Evolutionary conservation across 2,797 vertebrate species (phyloP).

Genomic region (Gouania willdenowi): DNA sequence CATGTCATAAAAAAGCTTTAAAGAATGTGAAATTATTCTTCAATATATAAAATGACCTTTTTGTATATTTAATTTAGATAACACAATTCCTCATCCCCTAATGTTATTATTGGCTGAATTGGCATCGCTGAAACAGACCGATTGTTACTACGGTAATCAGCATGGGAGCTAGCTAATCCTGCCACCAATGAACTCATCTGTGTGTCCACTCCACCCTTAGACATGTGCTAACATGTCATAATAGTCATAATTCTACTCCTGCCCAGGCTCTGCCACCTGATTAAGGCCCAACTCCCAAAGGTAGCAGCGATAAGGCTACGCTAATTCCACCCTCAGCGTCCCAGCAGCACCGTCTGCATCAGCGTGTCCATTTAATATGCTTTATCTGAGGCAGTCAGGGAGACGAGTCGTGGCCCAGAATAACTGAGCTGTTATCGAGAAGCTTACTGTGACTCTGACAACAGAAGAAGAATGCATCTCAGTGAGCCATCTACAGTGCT

Average conservation of each 20-base stretch:
- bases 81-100: too few relatives aligned
- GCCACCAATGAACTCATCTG: slow-evolving; percentile 93
- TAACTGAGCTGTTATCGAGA: slow-evolving; percentile 22
- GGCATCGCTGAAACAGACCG: slow-evolving; percentile 68
- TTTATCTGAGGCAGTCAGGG: slow-evolving; percentile 71
- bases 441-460: slow-evolving; percentile 34
- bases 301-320: slow-evolving; percentile 83
- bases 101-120: too few relatives aligned
- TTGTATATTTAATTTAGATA: too few relatives aligned
- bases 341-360: slow-evolving; percentile 76
- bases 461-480: slow-evolving; percentile 28
- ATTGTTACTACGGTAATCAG: slow-evolving; percentile 87
- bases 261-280: slow-evolving; percentile 85
- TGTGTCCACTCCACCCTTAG: slow-evolving; percentile 89
- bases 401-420: slow-evolving; percentile 33
- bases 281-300: slow-evolving; percentile 86
- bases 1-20: too few relatives aligned
- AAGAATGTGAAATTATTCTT: too few relatives aligned
- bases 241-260: slow-evolving; percentile 91
- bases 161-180: slow-evolving; percentile 90
- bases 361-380: slow-evolving; percentile 85
- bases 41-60: too few relatives aligned
- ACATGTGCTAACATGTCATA: slow-evolving; percentile 97
- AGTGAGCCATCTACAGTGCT: slow-evolving; percentile 32
- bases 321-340: slow-evolving; percentile 86